Conservation (phyloP, 1,140 invertebrate genomes). For the Xylocopa sonorina region DNA sequence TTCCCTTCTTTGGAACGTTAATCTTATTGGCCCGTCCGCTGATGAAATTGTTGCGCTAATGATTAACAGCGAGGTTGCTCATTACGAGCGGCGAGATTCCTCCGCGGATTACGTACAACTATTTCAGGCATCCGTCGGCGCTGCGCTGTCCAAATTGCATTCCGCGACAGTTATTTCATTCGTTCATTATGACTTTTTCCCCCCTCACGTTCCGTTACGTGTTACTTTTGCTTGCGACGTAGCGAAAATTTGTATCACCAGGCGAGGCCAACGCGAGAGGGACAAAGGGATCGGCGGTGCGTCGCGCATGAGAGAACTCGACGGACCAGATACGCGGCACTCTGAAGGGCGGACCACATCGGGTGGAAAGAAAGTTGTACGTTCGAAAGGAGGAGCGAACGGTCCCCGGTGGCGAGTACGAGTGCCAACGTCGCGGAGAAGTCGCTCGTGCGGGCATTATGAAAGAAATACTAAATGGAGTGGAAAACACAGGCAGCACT, state of each 20-base stretch:
- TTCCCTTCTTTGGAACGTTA: background rate
- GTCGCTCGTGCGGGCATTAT: conserved; percentile 53
- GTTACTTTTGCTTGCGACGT: too few species aligned
- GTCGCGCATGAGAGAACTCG: conserved; percentile 43
- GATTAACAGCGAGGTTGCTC: background rate
- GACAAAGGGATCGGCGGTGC: too few species aligned
- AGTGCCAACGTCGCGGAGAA: conserved; percentile 38
- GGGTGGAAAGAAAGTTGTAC: conserved; percentile 37
- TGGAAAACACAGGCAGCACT: conserved; percentile 64
- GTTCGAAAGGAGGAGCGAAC: conserved; percentile 43
- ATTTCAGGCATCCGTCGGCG: background rate
- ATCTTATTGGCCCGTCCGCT: background rate
- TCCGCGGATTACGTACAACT: background rate
- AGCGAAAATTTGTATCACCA: too few species aligned
- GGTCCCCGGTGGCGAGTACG: conserved; percentile 33
- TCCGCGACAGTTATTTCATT: too few species aligned
- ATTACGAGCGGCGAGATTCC: conserved; percentile 10
- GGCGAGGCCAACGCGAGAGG: too few species aligned
- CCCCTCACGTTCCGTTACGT: too few species aligned
- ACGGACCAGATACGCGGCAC: conserved; percentile 41
- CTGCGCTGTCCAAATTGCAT: background rate
- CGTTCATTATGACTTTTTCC: too few species aligned
- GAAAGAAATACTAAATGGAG: conserved; percentile 71
- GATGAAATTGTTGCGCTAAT: background rate
- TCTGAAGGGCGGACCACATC: conserved; percentile 33